Base-by-base conservation (phyloP, 53 echinoderm and acorn worm genomes). In the Mesocentrotus franciscanus region DNA sequence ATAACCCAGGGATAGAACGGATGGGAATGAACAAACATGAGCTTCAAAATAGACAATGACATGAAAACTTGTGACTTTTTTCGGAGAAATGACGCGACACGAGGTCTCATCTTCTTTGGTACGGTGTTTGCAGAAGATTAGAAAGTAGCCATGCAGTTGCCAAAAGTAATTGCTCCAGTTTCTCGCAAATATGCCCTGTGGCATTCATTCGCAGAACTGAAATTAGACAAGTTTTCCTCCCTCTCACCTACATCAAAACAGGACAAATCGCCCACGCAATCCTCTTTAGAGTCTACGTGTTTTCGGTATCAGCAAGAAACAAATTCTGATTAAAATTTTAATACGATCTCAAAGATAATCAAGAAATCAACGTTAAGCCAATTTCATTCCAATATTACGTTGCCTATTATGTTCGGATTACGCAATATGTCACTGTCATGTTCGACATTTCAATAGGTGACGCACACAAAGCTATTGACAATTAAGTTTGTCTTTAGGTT, bases 81-180 rank as follows among this genome's bases (percentile, higher is more conserved):
- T 81, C 81, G 17, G 11, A 81, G 81, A 81, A 81, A 39, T 81
- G 36, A 39, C 81, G 9, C 36, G 81, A 36, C 17, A 81, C 76
- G 29, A 76, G 76, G 76, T 76, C 76, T 33, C 33, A 14, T 76
- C 12, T 81, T 74, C 32, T 30, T 74, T n/a, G n/a, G 10, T 74
- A 12, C 13, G 74, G 74, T 74, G 74, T 74, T 30, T 74, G 29
- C 74, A 74, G 74, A 29, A 74, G 74, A 74, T 74, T 74, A 36
- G 16, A 20, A 81, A 81, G 18, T 81, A 36, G 81, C 81, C 81
- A 39, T 1, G 81, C 42, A 81, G 81, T 81, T 81, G 81, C 81
- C 81, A 81, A 81, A 64, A 81, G 81, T 81, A 81, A 81, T 81
- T 81, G 81, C 81, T 81, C 81, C 20, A 36, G 22, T 17, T 81